A percentile compares a stretch with the other conserved stretches of the same genome.
These are phyloP conservation scores for Steinernema khuongi DNA, from an alignment of 1,140 invertebrate species.

Conservation along the genomic window DNA sequence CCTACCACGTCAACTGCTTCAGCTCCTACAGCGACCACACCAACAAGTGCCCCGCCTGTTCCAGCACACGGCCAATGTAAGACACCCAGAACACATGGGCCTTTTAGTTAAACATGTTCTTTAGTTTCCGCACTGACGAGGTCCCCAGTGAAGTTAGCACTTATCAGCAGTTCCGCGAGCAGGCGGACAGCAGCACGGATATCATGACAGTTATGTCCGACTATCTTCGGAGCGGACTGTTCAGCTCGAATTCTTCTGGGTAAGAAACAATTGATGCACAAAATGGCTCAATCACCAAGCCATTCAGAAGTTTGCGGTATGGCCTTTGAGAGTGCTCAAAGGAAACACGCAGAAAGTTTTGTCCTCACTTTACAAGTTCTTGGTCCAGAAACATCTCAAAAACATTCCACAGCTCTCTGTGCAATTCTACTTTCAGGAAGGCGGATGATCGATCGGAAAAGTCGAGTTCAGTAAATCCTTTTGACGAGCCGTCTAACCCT, in stretches of 20 bases:
- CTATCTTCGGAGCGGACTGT: background rate
- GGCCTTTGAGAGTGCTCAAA: too few relatives aligned
- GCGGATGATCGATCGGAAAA: background rate
- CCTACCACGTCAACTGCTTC: constrained; percentile 38
- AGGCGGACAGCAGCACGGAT: background rate
- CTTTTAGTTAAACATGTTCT: background rate
- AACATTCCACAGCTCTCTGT: too few relatives aligned
- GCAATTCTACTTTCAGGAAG: background rate
- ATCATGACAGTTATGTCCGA: background rate
- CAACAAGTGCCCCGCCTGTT: constrained; percentile 36
- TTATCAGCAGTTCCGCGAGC: background rate
- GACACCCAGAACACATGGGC: background rate
- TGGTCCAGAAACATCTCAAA: too few relatives aligned
- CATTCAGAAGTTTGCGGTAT: too few relatives aligned
- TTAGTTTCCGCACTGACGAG: background rate
- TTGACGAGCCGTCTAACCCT: background rate
- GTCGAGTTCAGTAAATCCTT: background rate
- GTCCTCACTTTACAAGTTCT: too few relatives aligned
- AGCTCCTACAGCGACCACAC: constrained; percentile 31
- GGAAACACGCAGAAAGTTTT: too few relatives aligned
- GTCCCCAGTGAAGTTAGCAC: background rate
- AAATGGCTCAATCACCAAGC: too few relatives aligned
- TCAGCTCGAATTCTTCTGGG: too few relatives aligned
- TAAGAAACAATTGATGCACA: too few relatives aligned
- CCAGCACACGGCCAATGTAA: background rate